phyloP scores from a whole-genome alignment of 2,113 vertebrate genomes.

The Zosterops pallidus region DNA sequence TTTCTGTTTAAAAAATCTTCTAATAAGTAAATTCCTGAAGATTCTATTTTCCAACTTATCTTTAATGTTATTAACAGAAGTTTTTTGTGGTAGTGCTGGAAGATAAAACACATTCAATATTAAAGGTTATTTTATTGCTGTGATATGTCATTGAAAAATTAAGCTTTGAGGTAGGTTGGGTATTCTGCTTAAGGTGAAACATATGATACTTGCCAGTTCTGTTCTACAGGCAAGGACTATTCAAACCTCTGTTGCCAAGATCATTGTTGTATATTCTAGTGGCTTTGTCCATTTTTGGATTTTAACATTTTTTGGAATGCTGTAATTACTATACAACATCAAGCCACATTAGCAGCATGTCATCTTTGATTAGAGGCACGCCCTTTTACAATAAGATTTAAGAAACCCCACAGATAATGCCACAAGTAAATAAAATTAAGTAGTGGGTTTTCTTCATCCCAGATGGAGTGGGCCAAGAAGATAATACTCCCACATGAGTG shows the following conservation, averaged over 20 bases:
- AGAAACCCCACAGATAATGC: neutral
- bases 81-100: constrained; percentile 8
- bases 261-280: neutral
- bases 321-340: neutral
- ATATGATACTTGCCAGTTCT: neutral
- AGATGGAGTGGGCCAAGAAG: neutral
- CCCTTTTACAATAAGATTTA: neutral
- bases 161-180: neutral
- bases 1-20: constrained; percentile 21
- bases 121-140: neutral
- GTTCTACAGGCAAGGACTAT: neutral
- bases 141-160: neutral
- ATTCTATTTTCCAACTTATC: constrained; percentile 20
- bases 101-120: neutral
- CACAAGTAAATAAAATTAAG: neutral
- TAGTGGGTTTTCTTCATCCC: neutral
- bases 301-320: neutral
- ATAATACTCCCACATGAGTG: neutral
- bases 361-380: neutral
- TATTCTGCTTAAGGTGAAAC: neutral
- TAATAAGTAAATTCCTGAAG: constrained; percentile 11
- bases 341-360: neutral
- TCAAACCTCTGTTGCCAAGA: neutral
- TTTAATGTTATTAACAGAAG: neutral
- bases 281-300: neutral